Base-by-base conservation (phyloP, 2,113 vertebrate species). In the Tichodroma muraria region DNA sequence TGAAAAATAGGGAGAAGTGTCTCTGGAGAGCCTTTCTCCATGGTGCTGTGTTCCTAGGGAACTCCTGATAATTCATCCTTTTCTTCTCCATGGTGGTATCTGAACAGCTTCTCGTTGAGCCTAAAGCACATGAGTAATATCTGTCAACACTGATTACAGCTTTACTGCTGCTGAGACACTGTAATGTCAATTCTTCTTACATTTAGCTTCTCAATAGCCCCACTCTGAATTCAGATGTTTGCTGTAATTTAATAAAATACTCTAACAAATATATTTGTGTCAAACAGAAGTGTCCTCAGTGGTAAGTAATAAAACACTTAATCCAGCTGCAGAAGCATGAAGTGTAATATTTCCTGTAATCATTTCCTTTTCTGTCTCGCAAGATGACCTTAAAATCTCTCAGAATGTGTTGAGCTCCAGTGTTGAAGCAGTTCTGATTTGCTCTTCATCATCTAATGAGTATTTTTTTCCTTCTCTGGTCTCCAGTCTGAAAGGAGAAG, bases 231-330 rank as follows among this genome's bases (percentile, higher is more conserved):
- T 96, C 91, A 95, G 89, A 95, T 93, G 72, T 95, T 97, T 95
- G 71, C 60, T 86, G 68, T 95, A 91, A 96, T 97, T 94, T 91
- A 96, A 97, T 95, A 94, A 95, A 97, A 96, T 90, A 77, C 93
- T 90, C 85, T 85, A 85, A 92, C 89, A 96, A 95, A 95, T 97
- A 91, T 85, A 90, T 93, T 96, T 93, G 91, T 95, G 95, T 95
- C 93, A 91, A 94, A 44, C 89, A 95, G 70, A 95, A 97, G 75
- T 73, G 84, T 95, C 84, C 95, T 95, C 79, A 19, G 89, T 40
- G 79, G 91, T 97, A 92, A 93, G 96, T 96, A 96, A 95, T 96
- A 94, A 95, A 97, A 91, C 93, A 94, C 71, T 95, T 94, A 96
- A 96, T 96, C 87, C 93, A 94, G 84, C 84, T 87, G 68, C 87